Evolutionary conservation across 2,797 vertebrate species (phyloP), one percentile per base, ranked within the genome.

Genomic region (Eupleurogrammus muticus): DNA sequence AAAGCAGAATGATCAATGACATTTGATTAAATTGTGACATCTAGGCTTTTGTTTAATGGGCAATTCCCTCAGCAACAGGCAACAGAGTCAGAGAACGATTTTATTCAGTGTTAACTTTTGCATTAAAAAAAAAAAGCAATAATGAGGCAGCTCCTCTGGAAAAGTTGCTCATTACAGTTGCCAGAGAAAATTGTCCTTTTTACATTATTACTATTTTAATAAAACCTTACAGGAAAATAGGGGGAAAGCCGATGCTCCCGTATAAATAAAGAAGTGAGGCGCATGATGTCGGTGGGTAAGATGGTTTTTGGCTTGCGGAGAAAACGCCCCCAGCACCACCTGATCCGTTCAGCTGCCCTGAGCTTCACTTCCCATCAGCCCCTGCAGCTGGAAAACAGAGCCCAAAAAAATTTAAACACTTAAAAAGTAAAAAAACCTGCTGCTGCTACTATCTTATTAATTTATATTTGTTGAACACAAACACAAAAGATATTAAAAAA

Each of bases 391-490:
- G 84, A 90, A 70, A 73, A 84, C 81, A 65, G 81, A 85, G 84
- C 78, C 66, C 83, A 50, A 81, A 90, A 90, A 90, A 88, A 71
- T 2, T 17, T 54, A 57, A 87, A 82, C 34, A 42, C 55, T 51
- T 9, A 77, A 83, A 89, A 85, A 71, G 20, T 5, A 51, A 84
- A 86, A n/a, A 80, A 83, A 73, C 12, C 50, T 79, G 73, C 79
- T 70, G 66, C 82, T 84, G 66, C 79, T 84, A 47, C 79, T 80
- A 64, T 78, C 48, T 69, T 58, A 75, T 73, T 79, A 69, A 84
- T 72, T 76, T 64, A 44, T 92, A 76, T 92, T 83, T 94, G 89
- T 95, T 93, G 86, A 94, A 83, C 86, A 93, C 88, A 92, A 90
- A 91, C 88, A 79, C 52, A 94, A 95, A 91, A 85, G 75, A 52